Base-by-base conservation (phyloP, 2,888 invertebrate species). In the Ectemnius lituratus region DNA sequence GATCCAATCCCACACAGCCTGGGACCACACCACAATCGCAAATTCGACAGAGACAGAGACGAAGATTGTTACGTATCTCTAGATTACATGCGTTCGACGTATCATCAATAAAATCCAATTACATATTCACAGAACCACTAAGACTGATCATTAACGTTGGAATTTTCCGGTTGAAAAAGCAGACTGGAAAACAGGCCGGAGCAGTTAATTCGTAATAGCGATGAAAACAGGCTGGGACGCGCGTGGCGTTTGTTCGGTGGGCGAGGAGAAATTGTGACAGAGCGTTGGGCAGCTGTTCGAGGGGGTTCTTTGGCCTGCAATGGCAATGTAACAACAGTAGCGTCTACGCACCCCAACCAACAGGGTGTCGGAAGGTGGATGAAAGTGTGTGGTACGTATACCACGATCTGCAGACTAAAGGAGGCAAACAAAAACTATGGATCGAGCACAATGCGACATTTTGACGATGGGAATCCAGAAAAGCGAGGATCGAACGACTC, bases 381-480 rank as follows among this genome's bases (percentile, higher is more conserved):
- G 60, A 23, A 37, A 67, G 68, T 64, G 3, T 70, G 80, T 71
- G 78, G 70, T 56, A 58, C 59, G 66, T 71, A 72, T 82, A 80
- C 79, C 73, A 67, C 78, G 62, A 71, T 71, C 66, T 62, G 58
- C 73, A 67, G 58, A 78, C 23, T 23, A 2, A 2, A 23, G 3
- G 23, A 23, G 23, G 3, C 23, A 23, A 3, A 23, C 79, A 85
- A 88, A 89, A 86, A 88, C 88, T 86, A 83, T 85, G 78, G 82
- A 76, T 71, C 76, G 73, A 69, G 78, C 75, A 88, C 89, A 89
- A 89, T 89, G 84, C 79, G 77, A 83, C 87, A 86, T 88, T 89
- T 88, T 87, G 81, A 86, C 85, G 6, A 37, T 11, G 82, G 78
- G 82, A 76, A 73, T 82, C 77, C 75, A 87, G 86, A 89, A 88